Evolutionary conservation across 2,113 vertebrate species (phyloP).

Genomic region (Esox niger): DNA sequence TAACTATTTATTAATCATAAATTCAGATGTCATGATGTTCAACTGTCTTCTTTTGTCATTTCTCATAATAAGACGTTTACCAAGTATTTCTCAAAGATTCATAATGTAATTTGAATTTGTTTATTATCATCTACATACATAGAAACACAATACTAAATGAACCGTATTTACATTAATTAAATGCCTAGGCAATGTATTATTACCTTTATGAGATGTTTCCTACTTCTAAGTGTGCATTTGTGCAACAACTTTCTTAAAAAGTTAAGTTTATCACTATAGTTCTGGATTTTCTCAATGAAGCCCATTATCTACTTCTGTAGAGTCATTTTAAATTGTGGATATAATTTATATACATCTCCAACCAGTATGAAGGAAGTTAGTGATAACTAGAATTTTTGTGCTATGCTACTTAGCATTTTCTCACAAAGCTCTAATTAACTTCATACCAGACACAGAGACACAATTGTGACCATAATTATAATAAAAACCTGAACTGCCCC

Average conservation of each 20-base stretch:
- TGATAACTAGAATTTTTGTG: too few relatives aligned
- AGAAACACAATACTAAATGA: constrained; percentile 19
- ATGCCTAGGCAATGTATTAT: constrained; percentile 26
- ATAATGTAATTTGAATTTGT: background rate
- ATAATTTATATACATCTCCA: too few relatives aligned
- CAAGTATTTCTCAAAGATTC: constrained; percentile 1
- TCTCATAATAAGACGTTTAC: constrained; percentile 1
- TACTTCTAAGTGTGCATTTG: constrained; percentile 40
- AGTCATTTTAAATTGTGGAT: too few relatives aligned
- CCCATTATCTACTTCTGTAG: too few relatives aligned
- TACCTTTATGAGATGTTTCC: constrained; percentile 5
- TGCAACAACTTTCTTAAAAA: constrained; percentile 39
- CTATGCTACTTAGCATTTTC: too few relatives aligned
- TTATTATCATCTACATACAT: background rate
- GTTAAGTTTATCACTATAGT: too few relatives aligned
- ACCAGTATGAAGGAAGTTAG: too few relatives aligned
- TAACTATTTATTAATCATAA: constrained; percentile 25
- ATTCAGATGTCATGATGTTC: constrained; percentile 5
- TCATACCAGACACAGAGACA: too few relatives aligned
- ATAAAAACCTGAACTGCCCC: too few relatives aligned
- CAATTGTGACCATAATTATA: too few relatives aligned
- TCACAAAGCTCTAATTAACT: too few relatives aligned
- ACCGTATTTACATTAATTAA: constrained; percentile 25
- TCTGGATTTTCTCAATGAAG: too few relatives aligned
- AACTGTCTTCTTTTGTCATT: background rate